A percentile compares a stretch with the other conserved stretches of the same genome.
Conservation (phyloP, 64 coral and sea anemone species). For the Anthopleura sola region DNA sequence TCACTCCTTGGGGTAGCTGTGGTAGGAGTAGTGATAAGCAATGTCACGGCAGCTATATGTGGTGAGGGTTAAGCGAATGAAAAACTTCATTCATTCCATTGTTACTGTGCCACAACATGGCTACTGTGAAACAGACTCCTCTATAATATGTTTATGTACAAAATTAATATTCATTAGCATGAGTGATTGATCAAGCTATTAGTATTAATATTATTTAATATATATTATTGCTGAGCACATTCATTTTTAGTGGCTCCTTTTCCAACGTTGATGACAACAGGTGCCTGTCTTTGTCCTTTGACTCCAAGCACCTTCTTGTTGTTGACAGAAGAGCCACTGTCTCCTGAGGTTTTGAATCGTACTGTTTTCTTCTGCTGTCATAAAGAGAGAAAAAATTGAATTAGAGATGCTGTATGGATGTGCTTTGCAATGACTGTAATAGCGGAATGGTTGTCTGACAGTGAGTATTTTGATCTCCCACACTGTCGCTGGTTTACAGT, state of each 20-base stretch:
- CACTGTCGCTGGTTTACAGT: no score
- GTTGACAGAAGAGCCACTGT: not conserved
- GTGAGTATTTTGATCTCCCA: no score
- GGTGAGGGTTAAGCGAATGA: no score
- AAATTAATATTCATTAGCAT: not conserved
- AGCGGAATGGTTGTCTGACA: no score
- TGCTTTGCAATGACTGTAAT: no score
- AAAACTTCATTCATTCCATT: no score
- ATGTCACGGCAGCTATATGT: no score
- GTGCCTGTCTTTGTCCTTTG: slow-evolving; percentile 41
- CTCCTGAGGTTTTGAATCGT: not conserved
- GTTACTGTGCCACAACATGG: no score
- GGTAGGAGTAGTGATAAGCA: no score
- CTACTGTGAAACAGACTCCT: no score
- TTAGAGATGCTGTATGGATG: no score
- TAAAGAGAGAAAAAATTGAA: not conserved
- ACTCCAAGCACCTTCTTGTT: slow-evolving; percentile 12
- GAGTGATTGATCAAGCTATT: not conserved
- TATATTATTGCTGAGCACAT: slow-evolving; percentile 51
- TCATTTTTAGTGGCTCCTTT: slow-evolving; percentile 49
- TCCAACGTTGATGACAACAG: slow-evolving; percentile 52
- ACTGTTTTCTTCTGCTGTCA: not conserved
- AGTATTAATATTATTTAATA: not conserved
- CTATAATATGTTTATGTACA: not conserved
- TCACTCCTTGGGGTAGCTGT: no score